Evolutionary conservation across 2,888 invertebrate genomes (phyloP).

Genomic region (Oasisia sp.): DNA sequence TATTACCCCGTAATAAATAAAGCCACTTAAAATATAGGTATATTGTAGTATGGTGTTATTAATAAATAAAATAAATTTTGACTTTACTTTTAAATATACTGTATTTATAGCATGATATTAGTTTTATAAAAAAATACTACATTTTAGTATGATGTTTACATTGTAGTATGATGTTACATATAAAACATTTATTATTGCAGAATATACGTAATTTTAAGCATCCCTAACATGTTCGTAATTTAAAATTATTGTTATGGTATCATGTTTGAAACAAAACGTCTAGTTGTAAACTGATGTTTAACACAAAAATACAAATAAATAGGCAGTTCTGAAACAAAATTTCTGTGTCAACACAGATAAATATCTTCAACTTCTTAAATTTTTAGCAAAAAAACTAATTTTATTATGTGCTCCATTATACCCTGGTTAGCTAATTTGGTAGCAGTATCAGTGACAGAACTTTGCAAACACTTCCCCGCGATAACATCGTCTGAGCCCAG

Average conservation of each 20-base stretch:
- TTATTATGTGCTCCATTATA: neutral
- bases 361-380: neutral
- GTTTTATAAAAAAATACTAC: neutral
- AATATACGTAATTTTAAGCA: no score
- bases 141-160: neutral
- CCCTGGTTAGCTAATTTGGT: neutral
- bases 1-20: no score
- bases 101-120: neutral
- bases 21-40: no score
- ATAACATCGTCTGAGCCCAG: neutral
- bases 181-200: neutral
- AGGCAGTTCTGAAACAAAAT: neutral
- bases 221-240: no score
- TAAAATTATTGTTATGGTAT: no score
- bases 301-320: no score
- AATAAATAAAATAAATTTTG: no score
- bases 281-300: no score
- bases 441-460: neutral
- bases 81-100: no score
- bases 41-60: no score
- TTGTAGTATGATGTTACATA: neutral
- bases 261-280: no score
- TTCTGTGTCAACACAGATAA: neutral
- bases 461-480: neutral
- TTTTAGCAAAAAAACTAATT: neutral